Base-by-base conservation (phyloP, 2,888 invertebrate species). In the Diachrysia chrysitis region DNA sequence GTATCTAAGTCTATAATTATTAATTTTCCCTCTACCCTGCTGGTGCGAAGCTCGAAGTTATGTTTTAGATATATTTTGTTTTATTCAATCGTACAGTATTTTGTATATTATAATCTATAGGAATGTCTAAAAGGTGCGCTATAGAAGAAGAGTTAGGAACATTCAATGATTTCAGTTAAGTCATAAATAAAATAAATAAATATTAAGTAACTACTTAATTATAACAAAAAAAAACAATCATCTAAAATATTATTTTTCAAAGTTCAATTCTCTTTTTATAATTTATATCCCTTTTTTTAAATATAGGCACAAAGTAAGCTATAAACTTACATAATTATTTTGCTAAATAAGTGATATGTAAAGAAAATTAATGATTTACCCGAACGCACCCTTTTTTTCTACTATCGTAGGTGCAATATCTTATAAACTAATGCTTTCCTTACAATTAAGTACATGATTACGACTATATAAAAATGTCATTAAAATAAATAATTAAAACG, bases 121-220 rank as follows among this genome's bases (percentile, higher is more conserved):
- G 78, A 79, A 79, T 79, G 81, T 81, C 64, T 77, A 66, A 66
- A 12, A 67, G 46, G 81, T 78, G 73, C 70, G 7, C 51, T 77
- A 64, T 1, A 53, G 23, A 58, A 65, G 56, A 32, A n/a, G 48
- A 67, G 79, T 63, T 51, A 62, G 32, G 42, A 12, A 73, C 74
- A 78, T 71, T 53, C 58, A 35, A 54, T 55, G 63, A 61, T 66
- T 62, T 32, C 19, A 32, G 17, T 51, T 25, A 42, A 46, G 37
- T 37, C 14, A 37, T 14, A 37, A 37, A 37, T 37, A 5, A 37
- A 16, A 16, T 42, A 2, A 42, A 42, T n/a, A 42, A 42, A 42
- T 42, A 42, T 32, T 32, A 32, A 32, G 9, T 25, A 25, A 29
- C 7, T 29, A n/a, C n/a, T n/a, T n/a, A n/a, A n/a, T n/a, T n/a